These are phyloP conservation scores for Chauna torquata DNA, from an alignment of 2,113 vertebrate species.

Conservation along the genomic window DNA sequence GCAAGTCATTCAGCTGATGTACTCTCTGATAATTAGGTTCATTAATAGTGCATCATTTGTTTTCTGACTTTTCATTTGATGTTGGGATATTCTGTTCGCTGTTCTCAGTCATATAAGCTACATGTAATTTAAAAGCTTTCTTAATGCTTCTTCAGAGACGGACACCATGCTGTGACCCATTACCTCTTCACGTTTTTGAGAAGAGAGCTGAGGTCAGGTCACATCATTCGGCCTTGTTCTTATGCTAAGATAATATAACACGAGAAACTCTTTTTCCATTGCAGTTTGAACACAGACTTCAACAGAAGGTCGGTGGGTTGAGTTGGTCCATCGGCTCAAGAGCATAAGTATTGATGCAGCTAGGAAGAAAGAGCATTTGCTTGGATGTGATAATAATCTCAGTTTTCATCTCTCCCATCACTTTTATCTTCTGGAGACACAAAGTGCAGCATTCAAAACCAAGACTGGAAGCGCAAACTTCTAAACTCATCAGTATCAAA, in stretches of 20 bases:
- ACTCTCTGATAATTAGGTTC: not conserved
- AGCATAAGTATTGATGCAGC: not conserved
- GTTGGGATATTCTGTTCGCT: not conserved
- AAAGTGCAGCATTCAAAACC: not conserved
- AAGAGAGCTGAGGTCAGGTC: not conserved
- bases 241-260: not conserved
- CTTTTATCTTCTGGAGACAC: not conserved
- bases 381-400: not conserved
- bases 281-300: not conserved
- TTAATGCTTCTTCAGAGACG: not conserved
- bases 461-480: fast-evolving
- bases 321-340: not conserved
- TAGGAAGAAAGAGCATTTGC: too few relatives aligned
- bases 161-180: not conserved
- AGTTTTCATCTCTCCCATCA: not conserved
- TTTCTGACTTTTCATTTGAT: not conserved
- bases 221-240: not conserved
- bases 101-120: not conserved
- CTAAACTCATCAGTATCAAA: not conserved
- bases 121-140: not conserved
- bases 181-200: not conserved
- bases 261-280: not conserved
- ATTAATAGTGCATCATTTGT: not conserved
- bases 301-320: not conserved
- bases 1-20: not conserved